Evolutionary conservation across 2,113 vertebrate genomes (phyloP), one percentile per base, ranked within the genome.

Genomic region (Chionis minor): DNA sequence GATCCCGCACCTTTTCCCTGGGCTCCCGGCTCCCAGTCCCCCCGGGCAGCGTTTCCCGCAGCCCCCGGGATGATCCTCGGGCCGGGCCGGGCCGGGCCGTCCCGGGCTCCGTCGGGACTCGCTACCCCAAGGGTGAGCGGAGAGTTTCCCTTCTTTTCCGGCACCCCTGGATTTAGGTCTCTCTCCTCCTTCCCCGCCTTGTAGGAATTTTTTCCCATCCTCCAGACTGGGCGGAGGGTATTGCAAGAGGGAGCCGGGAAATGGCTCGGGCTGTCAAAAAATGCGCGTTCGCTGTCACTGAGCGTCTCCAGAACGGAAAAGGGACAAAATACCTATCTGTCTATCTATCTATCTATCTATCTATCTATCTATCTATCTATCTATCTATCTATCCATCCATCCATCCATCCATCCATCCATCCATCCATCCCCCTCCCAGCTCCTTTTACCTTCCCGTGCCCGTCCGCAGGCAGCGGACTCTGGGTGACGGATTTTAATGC

Each of bases 401-500:
- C 58, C 9, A 23, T n/a, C 66, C 33, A 27, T 45, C 45, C 66
- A n/a, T 49, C 47, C 18, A 14, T 54, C 47, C 26, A 11, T 23
- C 45, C 13, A 15, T 15, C 38, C 38, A 38, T 38, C 38, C 38
- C 38, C 38, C 9, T 38, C 56, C 2, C 33, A 15, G 33, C 52
- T 82, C 67, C 28, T 86, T 78, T 94, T 90, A 91, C 90, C 78
- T 91, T 77, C 78, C 6, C 58, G 35, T 89, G 70, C 45, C 74
- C 62, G 9, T 44, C 44, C 49, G 35, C 45, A 73, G 42, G 32
- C 92, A 75, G 70, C 47, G 32, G 20, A 73, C 73, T 87, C 70
- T 63, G 67, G 62, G 81, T 79, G 92, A 85, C 45, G 74, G 93
- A 72, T 96, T 96, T 96, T 87, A 92, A 75, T 77, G 81, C 58